Base-by-base conservation (phyloP, 2,113 vertebrate genomes). In the Australoheros scitulus region DNA sequence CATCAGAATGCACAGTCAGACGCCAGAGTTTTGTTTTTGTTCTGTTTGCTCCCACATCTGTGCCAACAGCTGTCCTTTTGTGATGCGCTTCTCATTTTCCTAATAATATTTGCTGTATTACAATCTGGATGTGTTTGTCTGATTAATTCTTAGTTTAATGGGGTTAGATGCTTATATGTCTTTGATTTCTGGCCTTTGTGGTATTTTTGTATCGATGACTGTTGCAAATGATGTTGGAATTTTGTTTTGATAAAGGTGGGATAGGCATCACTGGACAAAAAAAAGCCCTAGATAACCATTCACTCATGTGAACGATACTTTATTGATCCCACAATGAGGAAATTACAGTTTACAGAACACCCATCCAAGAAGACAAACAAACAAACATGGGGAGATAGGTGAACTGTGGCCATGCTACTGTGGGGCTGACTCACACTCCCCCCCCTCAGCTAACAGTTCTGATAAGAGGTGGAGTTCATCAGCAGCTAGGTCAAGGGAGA, bases 11-110 rank as follows among this genome's bases (percentile, higher is more conserved):
- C 24, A 50, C 0, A 1, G 29, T 78, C 60, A 47, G 59, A 58
- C 68, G 11, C 22, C 50, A 50, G 59, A 3, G 24, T 22, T 70
- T 32, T 83, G 52, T 47, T 60, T 57, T 47, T 88, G 58, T 64
- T 59, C 55, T 22, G 52, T 70, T 70, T 41, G 52, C 68, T 10
- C 36, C 18, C 61, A 81, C 88, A 91, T 81, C 84, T 80, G 86
- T 26, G 63, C 20, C 20, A 87, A 88, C 91, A 89, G 74, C 85
- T 81, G 87, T 77, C 41, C 77, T 14, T 34, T 47, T 55, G 50
- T 38, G 7, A 20, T 58, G 50, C 59, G 20, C 24, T 18, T 29
- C 41, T 85, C 57, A 43, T 85, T 82, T 55, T 64, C 36, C 50
- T 80, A 50, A 86, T 72, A 38, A 75, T 9, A 32, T 1, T 5